These are phyloP conservation scores for Brachirus orientalis DNA, from an alignment of 2,113 vertebrate species.

Conservation along the genomic window DNA sequence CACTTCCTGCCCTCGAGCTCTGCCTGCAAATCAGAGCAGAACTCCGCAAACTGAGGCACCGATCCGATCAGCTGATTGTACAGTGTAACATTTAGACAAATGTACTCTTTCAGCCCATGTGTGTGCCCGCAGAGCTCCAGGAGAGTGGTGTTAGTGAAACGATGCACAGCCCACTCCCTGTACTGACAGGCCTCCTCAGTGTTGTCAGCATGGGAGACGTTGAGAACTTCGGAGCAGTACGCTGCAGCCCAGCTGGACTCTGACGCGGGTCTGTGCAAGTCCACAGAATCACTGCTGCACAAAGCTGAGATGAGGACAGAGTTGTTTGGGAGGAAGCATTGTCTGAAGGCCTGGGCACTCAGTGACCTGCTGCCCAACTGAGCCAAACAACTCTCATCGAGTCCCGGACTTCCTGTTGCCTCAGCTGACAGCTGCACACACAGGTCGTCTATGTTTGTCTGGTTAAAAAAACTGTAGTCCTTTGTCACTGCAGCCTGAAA, in stretches of 20 bases:
- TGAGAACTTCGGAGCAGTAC: conserved; percentile 79
- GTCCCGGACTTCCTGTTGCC: conserved; percentile 30
- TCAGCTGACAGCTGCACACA: conserved; percentile 78
- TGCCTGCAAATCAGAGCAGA: conserved; percentile 72
- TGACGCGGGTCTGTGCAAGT: conserved; percentile 55
- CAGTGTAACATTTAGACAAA: conserved; percentile 83
- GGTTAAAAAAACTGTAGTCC: conserved; percentile 77
- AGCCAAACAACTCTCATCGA: conserved; percentile 74
- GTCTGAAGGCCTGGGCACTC: conserved; percentile 82
- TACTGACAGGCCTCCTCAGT: conserved; percentile 75
- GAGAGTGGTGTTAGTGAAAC: conserved; percentile 69
- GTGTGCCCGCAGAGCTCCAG: conserved; percentile 73
- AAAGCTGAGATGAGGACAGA: conserved; percentile 77
- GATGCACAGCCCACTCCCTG: conserved; percentile 57
- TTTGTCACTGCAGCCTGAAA: conserved; percentile 73
- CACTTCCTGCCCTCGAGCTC: conserved; percentile 76
- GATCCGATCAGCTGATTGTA: conserved; percentile 70
- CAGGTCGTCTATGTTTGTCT: conserved; percentile 80
- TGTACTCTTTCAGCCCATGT: conserved; percentile 80
- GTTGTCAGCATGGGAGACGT: conserved; percentile 50
- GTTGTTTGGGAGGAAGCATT: conserved; percentile 87
- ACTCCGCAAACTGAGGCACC: conserved; percentile 72
- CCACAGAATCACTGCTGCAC: conserved; percentile 68
- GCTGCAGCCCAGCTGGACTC: conserved; percentile 81
- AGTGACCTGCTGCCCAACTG: conserved; percentile 76